phyloP scores from a whole-genome alignment of 2,888 invertebrate genomes.

The Amblyjoppa fuscipennis region DNA sequence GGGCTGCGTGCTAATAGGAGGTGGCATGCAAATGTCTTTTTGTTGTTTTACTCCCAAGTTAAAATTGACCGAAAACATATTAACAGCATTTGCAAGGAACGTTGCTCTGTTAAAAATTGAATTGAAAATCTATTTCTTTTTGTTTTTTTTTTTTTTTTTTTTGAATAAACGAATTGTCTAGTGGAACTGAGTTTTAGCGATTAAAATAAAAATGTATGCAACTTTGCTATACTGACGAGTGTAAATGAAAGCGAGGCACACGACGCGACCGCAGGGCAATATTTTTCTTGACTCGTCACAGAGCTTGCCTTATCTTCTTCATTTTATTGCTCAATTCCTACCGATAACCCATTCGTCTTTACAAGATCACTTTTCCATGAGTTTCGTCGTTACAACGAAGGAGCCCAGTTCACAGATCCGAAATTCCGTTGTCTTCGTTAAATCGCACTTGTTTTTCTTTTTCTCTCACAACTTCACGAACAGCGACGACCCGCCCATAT shows the following conservation, averaged over 20 bases:
- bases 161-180: background rate
- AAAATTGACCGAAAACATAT: background rate
- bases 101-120: background rate
- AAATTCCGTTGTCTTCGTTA: slow-evolving; percentile 19
- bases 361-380: slow-evolving; percentile 12
- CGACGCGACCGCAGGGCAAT: slow-evolving; percentile 60
- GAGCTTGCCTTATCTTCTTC: background rate
- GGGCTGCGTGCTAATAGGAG: slow-evolving; percentile 28
- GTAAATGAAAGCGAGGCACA: slow-evolving; percentile 68
- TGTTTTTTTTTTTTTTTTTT: background rate
- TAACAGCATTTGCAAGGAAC: background rate
- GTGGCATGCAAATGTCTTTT: slow-evolving; percentile 7
- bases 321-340: slow-evolving; percentile 70
- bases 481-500: slow-evolving; percentile 57
- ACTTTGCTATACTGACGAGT: slow-evolving; percentile 33
- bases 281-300: slow-evolving; percentile 30
- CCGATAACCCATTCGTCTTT: slow-evolving; percentile 52
- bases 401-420: slow-evolving; percentile 7
- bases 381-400: slow-evolving; percentile 1
- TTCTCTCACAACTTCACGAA: slow-evolving; percentile 58
- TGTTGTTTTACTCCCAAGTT: background rate
- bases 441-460: slow-evolving; percentile 55
- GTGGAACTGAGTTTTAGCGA: background rate
- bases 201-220: background rate
- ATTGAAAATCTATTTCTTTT: background rate